Conservation (phyloP, 2,113 vertebrate species). For the Hyla sarda region DNA sequence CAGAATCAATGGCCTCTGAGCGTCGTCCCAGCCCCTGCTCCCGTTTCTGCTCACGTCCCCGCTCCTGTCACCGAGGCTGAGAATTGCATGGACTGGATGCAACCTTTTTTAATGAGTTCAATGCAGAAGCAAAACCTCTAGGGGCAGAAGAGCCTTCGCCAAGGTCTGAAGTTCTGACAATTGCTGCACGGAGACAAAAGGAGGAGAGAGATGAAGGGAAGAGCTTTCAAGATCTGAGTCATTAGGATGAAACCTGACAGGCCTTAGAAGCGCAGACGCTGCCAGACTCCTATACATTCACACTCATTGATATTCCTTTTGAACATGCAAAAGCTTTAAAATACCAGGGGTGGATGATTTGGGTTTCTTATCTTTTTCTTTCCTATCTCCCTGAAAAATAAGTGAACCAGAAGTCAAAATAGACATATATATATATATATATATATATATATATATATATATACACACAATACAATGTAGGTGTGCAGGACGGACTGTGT, state of each 20-base stretch:
- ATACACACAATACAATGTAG: no score
- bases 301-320: constrained; percentile 56
- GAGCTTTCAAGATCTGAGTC: constrained; percentile 60
- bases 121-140: constrained; percentile 59
- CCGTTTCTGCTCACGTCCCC: constrained; percentile 33
- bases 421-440: no score
- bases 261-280: constrained; percentile 54
- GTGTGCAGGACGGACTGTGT: no score
- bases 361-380: no score
- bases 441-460: no score
- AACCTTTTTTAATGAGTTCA: constrained; percentile 61
- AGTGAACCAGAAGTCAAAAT: no score
- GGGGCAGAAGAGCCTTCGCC: constrained; percentile 56
- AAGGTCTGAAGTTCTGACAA: constrained; percentile 60
- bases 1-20: constrained; percentile 43
- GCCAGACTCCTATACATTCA: constrained; percentile 52
- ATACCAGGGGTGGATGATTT: constrained; percentile 35
- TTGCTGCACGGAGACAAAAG: constrained; percentile 58
- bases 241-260: constrained; percentile 61
- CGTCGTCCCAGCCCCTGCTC: constrained; percentile 44
- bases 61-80: constrained; percentile 57
- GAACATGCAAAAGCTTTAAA: constrained; percentile 52
- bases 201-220: constrained; percentile 56
- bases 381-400: constrained; percentile 33
- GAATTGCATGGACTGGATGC: constrained; percentile 58